These are phyloP conservation scores for Camponotus vicinus DNA, from an alignment of 1,140 invertebrate species.

Conservation along the genomic window DNA sequence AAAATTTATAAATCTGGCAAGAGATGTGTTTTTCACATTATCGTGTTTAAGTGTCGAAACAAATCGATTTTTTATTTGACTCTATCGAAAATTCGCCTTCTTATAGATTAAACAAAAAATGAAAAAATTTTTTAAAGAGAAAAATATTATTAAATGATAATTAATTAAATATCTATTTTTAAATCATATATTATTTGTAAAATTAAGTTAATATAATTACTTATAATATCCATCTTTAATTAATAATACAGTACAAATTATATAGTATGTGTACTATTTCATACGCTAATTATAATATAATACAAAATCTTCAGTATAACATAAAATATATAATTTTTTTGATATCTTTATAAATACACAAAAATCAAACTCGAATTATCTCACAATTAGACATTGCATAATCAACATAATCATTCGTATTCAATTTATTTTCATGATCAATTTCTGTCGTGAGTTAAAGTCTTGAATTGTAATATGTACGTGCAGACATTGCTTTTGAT, in stretches of 20 bases:
- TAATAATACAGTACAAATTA: not conserved
- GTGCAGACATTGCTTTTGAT: not conserved
- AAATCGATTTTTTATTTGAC: not conserved
- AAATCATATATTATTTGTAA: not conserved
- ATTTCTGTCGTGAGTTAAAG: constrained; percentile 25
- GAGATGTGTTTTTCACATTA: constrained; percentile 49
- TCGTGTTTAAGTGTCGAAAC: constrained; percentile 7
- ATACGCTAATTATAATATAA: not conserved
- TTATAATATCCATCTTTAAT: not conserved
- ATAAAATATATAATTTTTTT: not conserved
- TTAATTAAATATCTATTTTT: not conserved
- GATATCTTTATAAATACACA: not conserved
- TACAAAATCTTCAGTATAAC: not conserved
- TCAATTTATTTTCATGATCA: constrained; percentile 19
- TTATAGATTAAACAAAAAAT: not conserved
- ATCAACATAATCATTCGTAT: not conserved
- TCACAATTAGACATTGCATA: not conserved
- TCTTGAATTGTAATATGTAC: constrained; percentile 18
- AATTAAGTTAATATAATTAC: not conserved
- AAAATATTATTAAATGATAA: not conserved
- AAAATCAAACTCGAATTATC: not conserved
- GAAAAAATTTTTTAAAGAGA: not conserved
- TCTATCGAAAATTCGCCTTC: constrained; percentile 46
- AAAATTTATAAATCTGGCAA: constrained; percentile 41
- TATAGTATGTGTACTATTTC: too few relatives aligned